These are phyloP conservation scores for Gouania willdenowi DNA, from an alignment of 2,797 vertebrate genomes.

Conservation along the genomic window DNA sequence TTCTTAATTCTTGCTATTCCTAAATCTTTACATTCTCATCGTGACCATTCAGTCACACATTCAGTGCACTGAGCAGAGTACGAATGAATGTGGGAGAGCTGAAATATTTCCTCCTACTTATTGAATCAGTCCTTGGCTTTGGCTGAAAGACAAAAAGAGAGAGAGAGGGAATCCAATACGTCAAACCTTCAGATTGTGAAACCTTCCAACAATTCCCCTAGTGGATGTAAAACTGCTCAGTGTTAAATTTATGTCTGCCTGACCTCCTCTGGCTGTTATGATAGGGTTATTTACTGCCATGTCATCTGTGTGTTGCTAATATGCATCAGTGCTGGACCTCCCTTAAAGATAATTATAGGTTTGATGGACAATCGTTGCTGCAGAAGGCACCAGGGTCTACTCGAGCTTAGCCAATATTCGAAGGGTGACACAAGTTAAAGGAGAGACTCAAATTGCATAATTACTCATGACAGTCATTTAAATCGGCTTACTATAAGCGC, in stretches of 20 bases:
- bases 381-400: constrained; percentile 40
- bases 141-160: background rate
- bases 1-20: no score
- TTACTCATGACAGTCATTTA: constrained; percentile 50
- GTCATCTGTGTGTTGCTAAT: constrained; percentile 44
- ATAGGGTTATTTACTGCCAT: constrained; percentile 63
- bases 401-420: constrained; percentile 47
- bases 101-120: constrained; percentile 4
- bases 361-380: constrained; percentile 53
- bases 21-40: no score
- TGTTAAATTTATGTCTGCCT: constrained; percentile 54
- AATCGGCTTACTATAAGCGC: constrained; percentile 45
- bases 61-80: background rate
- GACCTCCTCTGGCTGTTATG: constrained; percentile 53
- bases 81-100: constrained; percentile 3
- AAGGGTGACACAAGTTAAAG: constrained; percentile 46
- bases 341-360: constrained; percentile 54
- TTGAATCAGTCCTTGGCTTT: constrained; percentile 3
- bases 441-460: constrained; percentile 46
- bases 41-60: background rate
- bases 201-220: constrained; percentile 46
- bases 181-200: constrained; percentile 47
- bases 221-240: constrained; percentile 45
- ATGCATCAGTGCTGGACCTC: constrained; percentile 45
- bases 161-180: constrained; percentile 18